Evolutionary conservation across 1,140 invertebrate species (phyloP).

Genomic region (Saccostrea cuccullata): DNA sequence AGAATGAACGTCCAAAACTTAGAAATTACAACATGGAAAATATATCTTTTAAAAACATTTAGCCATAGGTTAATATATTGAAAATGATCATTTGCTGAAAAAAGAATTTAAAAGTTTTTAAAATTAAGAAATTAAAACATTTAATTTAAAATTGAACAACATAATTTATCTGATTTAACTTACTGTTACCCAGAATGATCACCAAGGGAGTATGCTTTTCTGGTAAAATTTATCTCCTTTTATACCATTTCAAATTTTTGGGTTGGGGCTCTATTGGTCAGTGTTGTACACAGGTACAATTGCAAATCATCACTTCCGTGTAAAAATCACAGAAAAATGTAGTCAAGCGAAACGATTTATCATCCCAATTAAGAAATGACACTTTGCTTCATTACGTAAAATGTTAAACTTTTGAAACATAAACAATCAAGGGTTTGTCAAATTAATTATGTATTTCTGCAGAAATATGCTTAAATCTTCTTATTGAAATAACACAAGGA

Average conservation of each 20-base stretch:
- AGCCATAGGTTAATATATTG: too few species aligned
- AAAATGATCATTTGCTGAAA: too few species aligned
- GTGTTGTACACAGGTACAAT: constrained; percentile 6
- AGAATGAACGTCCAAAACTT: too few species aligned
- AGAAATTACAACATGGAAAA: background rate
- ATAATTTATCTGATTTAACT: background rate
- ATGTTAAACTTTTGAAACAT: background rate
- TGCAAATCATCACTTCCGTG: constrained; percentile 22
- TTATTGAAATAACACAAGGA: background rate
- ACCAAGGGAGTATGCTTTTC: constrained; percentile 9
- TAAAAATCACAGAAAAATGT: background rate
- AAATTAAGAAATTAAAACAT: too few species aligned
- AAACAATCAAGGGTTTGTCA: background rate
- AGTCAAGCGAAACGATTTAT: background rate
- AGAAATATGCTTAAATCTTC: background rate
- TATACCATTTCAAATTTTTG: background rate
- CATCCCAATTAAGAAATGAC: background rate
- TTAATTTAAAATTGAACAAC: too few species aligned
- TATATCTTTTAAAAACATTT: background rate
- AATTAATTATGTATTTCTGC: constrained; percentile 5
- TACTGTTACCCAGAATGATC: constrained; percentile 4
- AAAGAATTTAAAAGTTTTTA: too few species aligned
- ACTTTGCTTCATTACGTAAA: background rate
- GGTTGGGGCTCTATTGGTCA: constrained; percentile 22
- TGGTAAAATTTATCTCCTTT: background rate